Percentiles rank a stretch among this genome's conserved stretches.
phyloP scores from a whole-genome alignment of 2,113 vertebrate species.

The Chiloscyllium plagiosum region DNA sequence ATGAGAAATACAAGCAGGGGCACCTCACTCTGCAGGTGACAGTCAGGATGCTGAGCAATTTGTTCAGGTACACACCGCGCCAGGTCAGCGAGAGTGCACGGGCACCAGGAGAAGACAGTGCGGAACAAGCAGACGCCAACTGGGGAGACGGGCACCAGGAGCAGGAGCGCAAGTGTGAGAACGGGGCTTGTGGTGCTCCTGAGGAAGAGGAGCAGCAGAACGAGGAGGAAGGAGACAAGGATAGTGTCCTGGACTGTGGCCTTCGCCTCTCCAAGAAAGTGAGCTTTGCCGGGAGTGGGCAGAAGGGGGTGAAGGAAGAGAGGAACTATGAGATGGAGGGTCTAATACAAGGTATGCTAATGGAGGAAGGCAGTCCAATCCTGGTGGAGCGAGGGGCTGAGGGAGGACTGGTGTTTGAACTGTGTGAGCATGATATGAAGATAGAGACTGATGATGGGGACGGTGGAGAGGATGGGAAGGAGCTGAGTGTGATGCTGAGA shows the following conservation, averaged over 20 bases:
- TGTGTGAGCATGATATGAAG: conserved; percentile 63
- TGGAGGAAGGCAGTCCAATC: conserved; percentile 90
- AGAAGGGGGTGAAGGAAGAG: conserved; percentile 45
- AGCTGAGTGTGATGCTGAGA: conserved; percentile 46
- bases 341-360: conserved; percentile 62
- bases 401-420: conserved; percentile 71
- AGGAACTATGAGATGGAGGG: conserved; percentile 48
- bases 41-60: conserved; percentile 65
- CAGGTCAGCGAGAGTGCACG: conserved; percentile 43
- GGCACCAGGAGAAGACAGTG: conserved; percentile 44
- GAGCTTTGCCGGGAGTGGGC: conserved; percentile 82
- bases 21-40: conserved; percentile 65
- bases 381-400: conserved; percentile 93
- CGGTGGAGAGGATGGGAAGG: conserved; percentile 53
- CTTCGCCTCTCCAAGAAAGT: conserved; percentile 80
- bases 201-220: conserved; percentile 71
- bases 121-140: conserved; percentile 45
- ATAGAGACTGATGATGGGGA: conserved; percentile 37
- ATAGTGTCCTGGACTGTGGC: conserved; percentile 76
- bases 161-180: conserved; percentile 78
- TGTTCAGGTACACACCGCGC: conserved; percentile 60
- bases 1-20: conserved; percentile 75
- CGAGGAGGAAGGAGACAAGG: conserved; percentile 68
- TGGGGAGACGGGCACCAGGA: conserved; percentile 49
- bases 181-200: conserved; percentile 80